These are phyloP conservation scores for Cerceris ruficornis DNA, from an alignment of 2,888 invertebrate species.

Conservation along the genomic window DNA sequence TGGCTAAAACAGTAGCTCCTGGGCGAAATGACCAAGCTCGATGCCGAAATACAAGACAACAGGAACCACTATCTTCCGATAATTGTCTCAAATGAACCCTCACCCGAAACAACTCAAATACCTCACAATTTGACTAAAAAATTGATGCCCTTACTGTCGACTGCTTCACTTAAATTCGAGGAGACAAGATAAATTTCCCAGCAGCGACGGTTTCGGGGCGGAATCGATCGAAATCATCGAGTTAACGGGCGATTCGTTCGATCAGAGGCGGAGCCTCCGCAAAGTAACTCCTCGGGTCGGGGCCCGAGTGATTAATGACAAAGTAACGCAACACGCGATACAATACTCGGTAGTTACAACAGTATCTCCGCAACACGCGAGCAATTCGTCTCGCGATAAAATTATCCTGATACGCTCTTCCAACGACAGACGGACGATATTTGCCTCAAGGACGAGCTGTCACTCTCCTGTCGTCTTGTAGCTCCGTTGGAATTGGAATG, in stretches of 20 bases:
- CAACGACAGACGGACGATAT: constrained; percentile 38
- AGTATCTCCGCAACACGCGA: constrained; percentile 1
- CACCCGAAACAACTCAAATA: too few species aligned
- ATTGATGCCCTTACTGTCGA: too few species aligned
- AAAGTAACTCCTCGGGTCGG: neutral
- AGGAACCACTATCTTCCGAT: too few species aligned
- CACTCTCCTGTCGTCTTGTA: constrained; percentile 58
- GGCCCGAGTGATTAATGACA: constrained; percentile 6
- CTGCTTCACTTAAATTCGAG: too few species aligned
- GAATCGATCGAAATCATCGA: neutral
- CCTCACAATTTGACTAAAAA: too few species aligned
- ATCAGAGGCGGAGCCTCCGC: constrained; percentile 6
- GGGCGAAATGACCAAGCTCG: too few species aligned
- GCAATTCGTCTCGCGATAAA: constrained; percentile 55
- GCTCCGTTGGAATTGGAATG: constrained; percentile 57
- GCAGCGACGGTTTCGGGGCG: too few species aligned
- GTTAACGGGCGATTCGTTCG: neutral
- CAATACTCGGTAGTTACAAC: neutral
- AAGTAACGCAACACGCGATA: constrained; percentile 22
- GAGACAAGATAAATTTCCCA: too few species aligned
- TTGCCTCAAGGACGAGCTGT: constrained; percentile 59
- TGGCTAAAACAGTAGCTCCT: too few species aligned
- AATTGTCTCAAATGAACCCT: too few species aligned
- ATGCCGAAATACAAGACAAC: too few species aligned
- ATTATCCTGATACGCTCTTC: constrained; percentile 50